phyloP scores from a whole-genome alignment of 2,797 vertebrate genomes.

The Dicrostonyx torquatus region DNA sequence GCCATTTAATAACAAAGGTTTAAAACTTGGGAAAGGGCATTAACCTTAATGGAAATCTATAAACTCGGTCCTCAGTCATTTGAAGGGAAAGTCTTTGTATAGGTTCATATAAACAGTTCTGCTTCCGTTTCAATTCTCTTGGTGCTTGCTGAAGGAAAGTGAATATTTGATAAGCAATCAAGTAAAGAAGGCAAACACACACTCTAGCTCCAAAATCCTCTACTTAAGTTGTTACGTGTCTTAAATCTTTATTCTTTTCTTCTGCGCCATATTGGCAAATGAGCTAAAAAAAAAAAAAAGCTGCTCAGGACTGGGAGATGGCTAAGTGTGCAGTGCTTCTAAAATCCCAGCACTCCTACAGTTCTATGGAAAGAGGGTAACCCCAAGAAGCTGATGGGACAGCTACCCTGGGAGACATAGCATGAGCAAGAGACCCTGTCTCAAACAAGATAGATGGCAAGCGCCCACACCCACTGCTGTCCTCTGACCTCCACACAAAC shows the following conservation, averaged over 20 bases:
- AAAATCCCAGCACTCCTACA: background rate
- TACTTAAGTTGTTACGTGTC: conserved; percentile 26
- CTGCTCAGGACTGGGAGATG: too few relatives aligned
- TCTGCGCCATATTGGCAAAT: background rate
- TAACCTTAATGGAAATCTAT: background rate
- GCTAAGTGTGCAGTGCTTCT: background rate
- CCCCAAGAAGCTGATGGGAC: background rate
- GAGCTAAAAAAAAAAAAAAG: background rate
- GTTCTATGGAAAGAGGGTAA: background rate
- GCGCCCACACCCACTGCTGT: background rate
- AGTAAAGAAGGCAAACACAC: background rate
- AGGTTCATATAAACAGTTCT: background rate
- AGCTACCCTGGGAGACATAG: background rate
- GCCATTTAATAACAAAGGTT: background rate
- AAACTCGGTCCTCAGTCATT: background rate
- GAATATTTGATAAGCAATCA: conserved; percentile 42
- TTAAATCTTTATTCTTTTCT: conserved; percentile 21
- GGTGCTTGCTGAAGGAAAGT: conserved; percentile 9
- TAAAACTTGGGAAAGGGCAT: background rate
- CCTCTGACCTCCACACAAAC: background rate
- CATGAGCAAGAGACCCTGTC: background rate
- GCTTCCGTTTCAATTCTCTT: conserved; percentile 47
- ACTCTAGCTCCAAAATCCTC: background rate
- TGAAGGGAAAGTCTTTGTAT: background rate
- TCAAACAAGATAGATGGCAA: background rate